Evolutionary conservation across 2,888 invertebrate species (phyloP).

Genomic region (Diarsia dahlii): DNA sequence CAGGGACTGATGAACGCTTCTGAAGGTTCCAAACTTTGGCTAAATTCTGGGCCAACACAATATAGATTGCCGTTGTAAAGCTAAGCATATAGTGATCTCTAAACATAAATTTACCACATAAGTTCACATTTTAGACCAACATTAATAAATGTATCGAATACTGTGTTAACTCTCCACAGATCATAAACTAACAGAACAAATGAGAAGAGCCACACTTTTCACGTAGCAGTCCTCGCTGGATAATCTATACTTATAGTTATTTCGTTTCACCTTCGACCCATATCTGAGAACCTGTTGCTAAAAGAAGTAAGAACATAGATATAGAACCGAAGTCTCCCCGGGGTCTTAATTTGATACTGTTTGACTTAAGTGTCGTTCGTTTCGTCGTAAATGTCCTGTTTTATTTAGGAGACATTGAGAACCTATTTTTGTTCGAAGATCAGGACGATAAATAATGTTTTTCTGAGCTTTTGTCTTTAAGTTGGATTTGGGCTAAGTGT

Average conservation of each 20-base stretch:
- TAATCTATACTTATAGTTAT: constrained; percentile 60
- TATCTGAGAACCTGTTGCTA: constrained; percentile 86
- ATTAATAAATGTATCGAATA: background rate
- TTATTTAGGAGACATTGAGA: constrained; percentile 55
- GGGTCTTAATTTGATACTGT: constrained; percentile 79
- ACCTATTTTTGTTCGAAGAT: constrained; percentile 39
- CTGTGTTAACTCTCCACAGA: constrained; percentile 3
- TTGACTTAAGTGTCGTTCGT: constrained; percentile 75
- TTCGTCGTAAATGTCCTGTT: constrained; percentile 55
- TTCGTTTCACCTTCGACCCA: constrained; percentile 66
- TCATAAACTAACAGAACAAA: constrained; percentile 3
- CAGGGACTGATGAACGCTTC: background rate
- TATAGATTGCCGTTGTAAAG: background rate
- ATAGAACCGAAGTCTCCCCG: constrained; percentile 63
- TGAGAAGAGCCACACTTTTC: constrained; percentile 6
- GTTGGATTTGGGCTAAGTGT: constrained; percentile 6
- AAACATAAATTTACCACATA: background rate
- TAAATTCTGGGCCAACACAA: too few relatives aligned
- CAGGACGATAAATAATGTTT: constrained; percentile 41
- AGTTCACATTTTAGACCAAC: background rate
- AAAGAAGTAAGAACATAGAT: constrained; percentile 66
- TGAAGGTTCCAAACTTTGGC: background rate
- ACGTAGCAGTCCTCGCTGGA: constrained; percentile 19
- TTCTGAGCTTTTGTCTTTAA: constrained; percentile 22
- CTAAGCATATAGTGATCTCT: background rate